Base-by-base conservation (phyloP, 2,797 vertebrate genomes). In the Xerus rutilus region DNA sequence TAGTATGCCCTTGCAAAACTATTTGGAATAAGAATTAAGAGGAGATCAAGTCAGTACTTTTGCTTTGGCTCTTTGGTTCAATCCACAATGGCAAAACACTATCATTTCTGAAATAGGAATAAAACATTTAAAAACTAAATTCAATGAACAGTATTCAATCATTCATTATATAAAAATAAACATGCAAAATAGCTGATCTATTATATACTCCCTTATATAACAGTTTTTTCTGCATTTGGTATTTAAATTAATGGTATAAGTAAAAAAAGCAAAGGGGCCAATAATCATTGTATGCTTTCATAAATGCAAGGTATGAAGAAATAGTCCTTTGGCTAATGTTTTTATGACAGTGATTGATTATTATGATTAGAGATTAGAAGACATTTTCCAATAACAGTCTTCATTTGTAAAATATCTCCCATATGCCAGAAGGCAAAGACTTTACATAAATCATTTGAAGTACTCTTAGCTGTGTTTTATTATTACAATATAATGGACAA, bases 291-390 rank as follows among this genome's bases (percentile, higher is more conserved):
- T 32, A 76, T 28, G 45, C 7, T 1, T 45, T 65, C 23, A 57
- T 67, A 89, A 92, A 20, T 67, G 28, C 7, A 49, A 25, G 32
- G 14, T 15, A 82, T 49, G 23, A 21, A 90, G 45, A 92, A 86
- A 62, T 81, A 96, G 52, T 72, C 23, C 1, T 77, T 28, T 6
- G 4, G 4, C 21, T 77, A 91, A 82, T 95, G 62, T 79, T 94
- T 96, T 82, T 96, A 89, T 94, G 91, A 79, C n/a, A 12, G 67
- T 74, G 85, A 90, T 43, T 64, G 67, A 93, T 94, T 84, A n/a
- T 85, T 67, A 91, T 70, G 49, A 84, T 88, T 86, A 82, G 30
- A 92, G 21, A 85, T 94, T 96, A 84, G 39, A 81, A 95, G 90
- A 85, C 18, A 87, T 82, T 96, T 96, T 88, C 23, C 69, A 88